Conservation (phyloP, 2,797 vertebrate species). For the Rhinoraja longicauda region DNA sequence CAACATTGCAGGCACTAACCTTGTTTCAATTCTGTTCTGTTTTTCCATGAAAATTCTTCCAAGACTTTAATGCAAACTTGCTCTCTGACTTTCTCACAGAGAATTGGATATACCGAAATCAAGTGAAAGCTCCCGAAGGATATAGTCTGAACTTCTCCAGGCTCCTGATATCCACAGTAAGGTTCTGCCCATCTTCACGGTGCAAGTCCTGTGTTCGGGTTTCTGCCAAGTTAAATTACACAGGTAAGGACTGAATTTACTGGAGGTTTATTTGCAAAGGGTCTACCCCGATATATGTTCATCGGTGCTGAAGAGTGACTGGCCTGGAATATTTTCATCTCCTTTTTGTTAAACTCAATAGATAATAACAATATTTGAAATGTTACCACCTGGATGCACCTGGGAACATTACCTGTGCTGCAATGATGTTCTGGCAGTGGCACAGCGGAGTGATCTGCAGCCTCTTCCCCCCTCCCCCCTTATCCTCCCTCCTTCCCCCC, state of each 20-base stretch:
- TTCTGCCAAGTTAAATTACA: slow-evolving; percentile 43
- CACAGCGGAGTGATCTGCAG: no score
- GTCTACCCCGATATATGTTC: background rate
- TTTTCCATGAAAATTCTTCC: background rate
- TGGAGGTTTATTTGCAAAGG: no score
- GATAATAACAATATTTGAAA: background rate
- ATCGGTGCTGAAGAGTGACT: background rate
- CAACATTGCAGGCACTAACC: background rate
- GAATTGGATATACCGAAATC: background rate
- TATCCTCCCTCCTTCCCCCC: no score
- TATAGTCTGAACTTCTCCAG: slow-evolving; percentile 39
- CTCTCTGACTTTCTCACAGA: background rate
- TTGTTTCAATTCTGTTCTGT: background rate
- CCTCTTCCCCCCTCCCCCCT: no score
- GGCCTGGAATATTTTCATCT: background rate
- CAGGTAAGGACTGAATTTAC: slow-evolving; percentile 45
- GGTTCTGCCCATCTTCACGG: slow-evolving; percentile 42
- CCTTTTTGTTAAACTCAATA: background rate
- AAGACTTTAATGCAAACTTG: background rate
- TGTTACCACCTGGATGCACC: background rate
- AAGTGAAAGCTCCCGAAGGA: background rate
- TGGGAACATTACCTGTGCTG: background rate
- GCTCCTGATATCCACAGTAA: slow-evolving; percentile 44
- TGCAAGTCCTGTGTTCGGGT: slow-evolving; percentile 48
- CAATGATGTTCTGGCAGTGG: background rate